Base-by-base conservation (phyloP, 2,888 invertebrate genomes). In the Bhutanitis thaidina region DNA sequence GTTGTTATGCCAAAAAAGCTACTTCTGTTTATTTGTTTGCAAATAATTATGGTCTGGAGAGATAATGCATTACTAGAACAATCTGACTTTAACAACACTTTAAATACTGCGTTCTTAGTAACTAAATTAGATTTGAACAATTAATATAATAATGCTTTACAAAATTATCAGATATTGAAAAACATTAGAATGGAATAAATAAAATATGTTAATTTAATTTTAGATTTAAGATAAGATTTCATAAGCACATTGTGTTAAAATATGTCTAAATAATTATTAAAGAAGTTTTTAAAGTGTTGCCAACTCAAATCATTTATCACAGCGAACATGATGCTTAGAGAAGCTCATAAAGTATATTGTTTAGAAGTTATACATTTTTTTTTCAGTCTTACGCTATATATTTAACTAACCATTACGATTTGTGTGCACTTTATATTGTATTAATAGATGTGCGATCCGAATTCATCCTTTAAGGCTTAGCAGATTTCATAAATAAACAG, bases 331-430 rank as follows among this genome's bases (percentile, higher is more conserved):
- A 80, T 76, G 74, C 75, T 70, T 69, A 74, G 67, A 70, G 55
- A 80, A 79, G 78, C 79, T 71, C 63, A 66, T 59, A 53, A 48
- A 53, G 38, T 36, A 49, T 46, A 32, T 54, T 34, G 13, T 39
- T 27, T 25, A 44, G 35, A 36, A 45, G 37, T 37, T 44, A 40
- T 16, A 47, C n/a, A n/a, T 67, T 59, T 69, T 66, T 65, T 59
- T 74, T 76, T 87, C 86, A 88, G 86, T 86, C 87, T 86, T 86
- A 86, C 63, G 68, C 85, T 87, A 87, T 75, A 67, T 54, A 70
- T 73, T 74, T 74, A 74, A 70, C 68, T 74, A 65, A 71, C 66
- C 37, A 43, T 61, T 77, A 77, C 74, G 65, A 76, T 76, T 75
- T 73, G 71, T 74, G 87, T 88, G 86, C 87, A 81, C 79, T 73